Evolutionary conservation across 2,888 invertebrate species (phyloP), one percentile per base, ranked within the genome.

Genomic region (Torymus tubicola): DNA sequence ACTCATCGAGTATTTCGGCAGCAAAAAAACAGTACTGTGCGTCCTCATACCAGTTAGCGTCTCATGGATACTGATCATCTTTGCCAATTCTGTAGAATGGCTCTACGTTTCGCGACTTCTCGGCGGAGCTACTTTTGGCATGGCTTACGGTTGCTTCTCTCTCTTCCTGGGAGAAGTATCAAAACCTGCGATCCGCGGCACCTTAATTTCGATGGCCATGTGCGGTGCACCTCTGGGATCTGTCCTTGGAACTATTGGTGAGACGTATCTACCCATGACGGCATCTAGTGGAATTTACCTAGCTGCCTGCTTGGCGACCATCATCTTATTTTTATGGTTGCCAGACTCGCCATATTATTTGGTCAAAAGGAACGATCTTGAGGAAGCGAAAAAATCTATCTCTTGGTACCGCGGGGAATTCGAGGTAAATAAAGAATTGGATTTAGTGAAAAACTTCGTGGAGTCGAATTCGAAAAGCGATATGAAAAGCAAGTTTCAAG

Each of bases 261-360:
- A 89, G 3, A 84, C 87, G 4, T 85, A 86, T 60, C 78, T 88
- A 2, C 81, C 87, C 2, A 83, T 87, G 82, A 82, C 69, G 76
- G 68, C 84, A 5, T 89, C 87, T 60, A 86, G 87, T 0, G 73
- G 84, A n/a, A 85, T 88, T 12, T 87, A 87, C 74, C 72, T 89
- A 10, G 67, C 85, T 16, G 83, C 87, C 3, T 85, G 81, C 55
- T 5, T 87, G 3, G 4, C 82, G 2, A 87, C 84, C 61, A 69
- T 89, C 24, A 21, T 52, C 0, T 58, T 85, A 2, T 89, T 90
- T 67, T 80, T 84, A 5, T 83, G 86, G 4, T 81, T 90, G 11
- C 89, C 89, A 0, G 86, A 87, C 4, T 87, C 89, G 3, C 88
- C 89, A 0, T 83, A 90, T 58, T 83, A 87, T 18, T 18, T 81